Conservation (phyloP, 2,113 vertebrate species). For the Corythoichthys haematopterus region DNA sequence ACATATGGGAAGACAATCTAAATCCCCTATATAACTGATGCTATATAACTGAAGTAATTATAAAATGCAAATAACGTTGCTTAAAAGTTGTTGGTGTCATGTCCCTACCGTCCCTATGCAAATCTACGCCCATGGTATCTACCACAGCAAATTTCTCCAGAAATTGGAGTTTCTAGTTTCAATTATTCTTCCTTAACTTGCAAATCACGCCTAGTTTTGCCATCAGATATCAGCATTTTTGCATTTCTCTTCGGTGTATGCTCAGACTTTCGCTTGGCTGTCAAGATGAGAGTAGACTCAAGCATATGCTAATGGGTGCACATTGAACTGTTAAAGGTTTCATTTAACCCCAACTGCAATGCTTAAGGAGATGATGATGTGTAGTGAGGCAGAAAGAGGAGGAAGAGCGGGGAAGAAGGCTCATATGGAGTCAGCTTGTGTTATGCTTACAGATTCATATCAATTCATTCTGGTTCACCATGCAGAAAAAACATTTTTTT, state of each 20-base stretch:
- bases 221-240: conserved; percentile 26
- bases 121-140: no score
- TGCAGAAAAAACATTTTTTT: conserved; percentile 33
- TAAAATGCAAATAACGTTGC: no score
- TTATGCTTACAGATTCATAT: conserved; percentile 49
- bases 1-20: no score
- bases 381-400: conserved; percentile 62
- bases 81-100: no score
- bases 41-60: no score
- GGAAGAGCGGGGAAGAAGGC: conserved; percentile 36
- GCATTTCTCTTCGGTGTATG: conserved; percentile 11
- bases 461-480: conserved; percentile 33
- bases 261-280: conserved; percentile 30
- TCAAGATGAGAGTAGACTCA: conserved; percentile 41
- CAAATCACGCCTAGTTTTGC: conserved; percentile 31
- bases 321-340: conserved; percentile 71
- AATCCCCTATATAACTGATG: no score
- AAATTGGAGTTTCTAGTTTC: no score
- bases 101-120: no score
- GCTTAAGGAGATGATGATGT: conserved; percentile 69
- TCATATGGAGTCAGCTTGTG: conserved; percentile 40
- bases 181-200: not conserved
- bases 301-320: conserved; percentile 71
- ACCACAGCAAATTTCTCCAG: no score
- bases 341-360: conserved; percentile 70